These are phyloP conservation scores for Smithornis capensis DNA, from an alignment of 2,113 vertebrate genomes.

Conservation along the genomic window DNA sequence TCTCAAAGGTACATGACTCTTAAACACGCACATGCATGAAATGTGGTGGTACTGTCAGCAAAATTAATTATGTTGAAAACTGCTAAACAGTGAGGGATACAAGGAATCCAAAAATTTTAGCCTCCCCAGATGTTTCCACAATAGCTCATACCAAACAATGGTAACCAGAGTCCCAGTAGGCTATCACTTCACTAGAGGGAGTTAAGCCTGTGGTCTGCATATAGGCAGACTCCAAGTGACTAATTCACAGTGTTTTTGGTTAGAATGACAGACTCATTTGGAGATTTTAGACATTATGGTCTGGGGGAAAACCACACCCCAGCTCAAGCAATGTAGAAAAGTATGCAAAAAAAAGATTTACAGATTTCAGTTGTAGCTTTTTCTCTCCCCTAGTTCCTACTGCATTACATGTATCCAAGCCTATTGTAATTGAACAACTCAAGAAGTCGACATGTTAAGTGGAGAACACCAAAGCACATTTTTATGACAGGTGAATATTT, in stretches of 20 bases:
- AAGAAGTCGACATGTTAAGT: not conserved
- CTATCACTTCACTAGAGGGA: not conserved
- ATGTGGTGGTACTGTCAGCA: not conserved
- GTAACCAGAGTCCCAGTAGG: not conserved
- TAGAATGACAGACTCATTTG: not conserved
- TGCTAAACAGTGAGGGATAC: not conserved
- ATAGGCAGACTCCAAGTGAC: not conserved
- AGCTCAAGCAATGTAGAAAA: not conserved
- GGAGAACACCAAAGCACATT: not conserved
- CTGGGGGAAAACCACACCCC: not conserved
- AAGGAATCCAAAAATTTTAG: not conserved
- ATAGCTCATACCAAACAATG: not conserved
- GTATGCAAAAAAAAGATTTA: not conserved
- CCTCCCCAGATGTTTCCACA: not conserved
- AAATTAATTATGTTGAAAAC: not conserved
- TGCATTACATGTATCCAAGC: rapidly evolving
- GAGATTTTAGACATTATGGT: not conserved
- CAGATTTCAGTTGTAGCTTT: not conserved
- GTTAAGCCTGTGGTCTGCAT: not conserved
- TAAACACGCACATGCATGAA: rapidly evolving
- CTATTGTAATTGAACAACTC: not conserved
- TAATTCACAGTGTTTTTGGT: not conserved
- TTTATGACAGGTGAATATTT: not conserved
- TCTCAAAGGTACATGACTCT: not conserved
- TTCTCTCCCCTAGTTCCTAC: not conserved